phyloP scores from a whole-genome alignment of 2,888 invertebrate genomes.

The Ectropis crepuscularia region DNA sequence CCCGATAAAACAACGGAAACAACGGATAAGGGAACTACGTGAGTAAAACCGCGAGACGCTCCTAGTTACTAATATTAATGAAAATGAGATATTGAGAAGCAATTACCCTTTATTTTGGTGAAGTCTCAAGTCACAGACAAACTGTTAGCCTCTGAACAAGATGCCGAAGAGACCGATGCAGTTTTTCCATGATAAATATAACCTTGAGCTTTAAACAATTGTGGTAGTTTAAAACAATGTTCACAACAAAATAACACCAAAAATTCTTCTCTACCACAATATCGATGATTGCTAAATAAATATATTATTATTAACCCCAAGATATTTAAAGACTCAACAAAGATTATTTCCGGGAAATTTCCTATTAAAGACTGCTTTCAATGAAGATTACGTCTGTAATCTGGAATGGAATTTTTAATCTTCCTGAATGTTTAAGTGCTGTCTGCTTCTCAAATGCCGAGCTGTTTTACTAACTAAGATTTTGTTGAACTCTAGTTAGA shows the following conservation, averaged over 20 bases:
- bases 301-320: constrained; percentile 30
- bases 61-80: no score
- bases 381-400: constrained; percentile 15
- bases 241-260: neutral
- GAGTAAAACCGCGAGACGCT: no score
- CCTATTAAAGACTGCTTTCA: constrained; percentile 13
- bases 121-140: no score
- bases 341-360: constrained; percentile 17
- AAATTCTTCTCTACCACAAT: neutral
- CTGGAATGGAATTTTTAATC: constrained; percentile 20
- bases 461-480: constrained; percentile 3
- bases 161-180: no score
- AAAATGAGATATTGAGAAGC: no score
- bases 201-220: no score
- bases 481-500: neutral
- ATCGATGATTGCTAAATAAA: neutral
- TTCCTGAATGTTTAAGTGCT: constrained; percentile 13
- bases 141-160: no score
- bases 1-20: no score
- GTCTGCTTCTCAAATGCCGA: constrained; percentile 2
- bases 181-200: no score
- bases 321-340: constrained; percentile 8
- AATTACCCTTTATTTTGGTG: no score
- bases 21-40: no score
- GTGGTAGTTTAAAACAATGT: no score